Percentiles rank a stretch among this genome's conserved stretches.
These are phyloP conservation scores for Platycheirus albimanus DNA, from an alignment of 2,888 invertebrate genomes.

Conservation along the genomic window DNA sequence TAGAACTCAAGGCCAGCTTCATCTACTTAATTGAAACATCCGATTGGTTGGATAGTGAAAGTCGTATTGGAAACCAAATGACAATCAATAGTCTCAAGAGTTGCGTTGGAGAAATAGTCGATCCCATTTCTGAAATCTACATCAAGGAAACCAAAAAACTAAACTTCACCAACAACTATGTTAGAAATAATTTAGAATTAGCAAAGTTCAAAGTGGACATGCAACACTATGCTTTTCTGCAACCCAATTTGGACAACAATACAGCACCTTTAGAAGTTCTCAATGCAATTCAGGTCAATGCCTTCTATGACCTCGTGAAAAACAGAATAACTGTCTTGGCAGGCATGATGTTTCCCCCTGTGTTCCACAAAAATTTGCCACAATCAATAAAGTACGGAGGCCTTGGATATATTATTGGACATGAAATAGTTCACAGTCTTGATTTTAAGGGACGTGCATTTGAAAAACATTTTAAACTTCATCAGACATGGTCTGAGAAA, in stretches of 20 bases:
- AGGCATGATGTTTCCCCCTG: slow-evolving; percentile 78
- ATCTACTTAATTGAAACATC: slow-evolving; percentile 75
- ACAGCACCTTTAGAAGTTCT: slow-evolving; percentile 77
- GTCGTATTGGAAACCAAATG: slow-evolving; percentile 78
- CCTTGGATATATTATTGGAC: slow-evolving; percentile 79
- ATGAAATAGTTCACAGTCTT: slow-evolving; percentile 80
- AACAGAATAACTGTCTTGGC: slow-evolving; percentile 80
- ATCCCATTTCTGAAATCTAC: slow-evolving; percentile 75
- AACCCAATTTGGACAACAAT: slow-evolving; percentile 55
- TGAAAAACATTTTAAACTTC: slow-evolving; percentile 75
- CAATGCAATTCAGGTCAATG: slow-evolving; percentile 78
- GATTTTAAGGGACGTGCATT: slow-evolving; percentile 76
- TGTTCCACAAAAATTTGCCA: slow-evolving; percentile 78
- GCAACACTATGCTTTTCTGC: slow-evolving; percentile 76
- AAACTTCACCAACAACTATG: slow-evolving; percentile 74
- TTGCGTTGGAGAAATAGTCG: slow-evolving; percentile 76
- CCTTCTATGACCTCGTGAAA: slow-evolving; percentile 78
- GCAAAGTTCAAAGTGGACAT: slow-evolving; percentile 73
- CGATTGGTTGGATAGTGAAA: slow-evolving; percentile 78
- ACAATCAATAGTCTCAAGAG: slow-evolving; percentile 55
- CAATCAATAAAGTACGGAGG: slow-evolving; percentile 79
- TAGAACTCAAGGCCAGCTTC: slow-evolving; percentile 77
- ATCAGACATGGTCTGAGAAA: slow-evolving; percentile 78
- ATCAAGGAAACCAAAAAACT: slow-evolving; percentile 76
- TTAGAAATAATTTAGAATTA: slow-evolving; percentile 76